Base-by-base conservation (phyloP, 1,140 invertebrate species). In the Hyphantria cunea region DNA sequence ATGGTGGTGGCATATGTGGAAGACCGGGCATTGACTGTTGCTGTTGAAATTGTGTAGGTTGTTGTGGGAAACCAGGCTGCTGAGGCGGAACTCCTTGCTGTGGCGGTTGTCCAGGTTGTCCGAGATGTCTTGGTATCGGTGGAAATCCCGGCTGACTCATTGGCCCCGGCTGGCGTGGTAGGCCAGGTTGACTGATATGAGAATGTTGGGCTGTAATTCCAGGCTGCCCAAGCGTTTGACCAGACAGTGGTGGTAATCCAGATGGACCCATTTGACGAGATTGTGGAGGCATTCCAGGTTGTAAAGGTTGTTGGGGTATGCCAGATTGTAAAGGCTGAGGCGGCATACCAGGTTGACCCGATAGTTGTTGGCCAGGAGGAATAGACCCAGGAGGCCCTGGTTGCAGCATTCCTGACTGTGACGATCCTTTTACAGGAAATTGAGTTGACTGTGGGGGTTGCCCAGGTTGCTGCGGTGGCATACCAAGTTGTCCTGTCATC, bases 1-100 rank as follows among this genome's bases (percentile, higher is more conserved):
- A 51, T 0, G 84, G 83, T 8, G 83, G 80, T 0, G 83, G 82
- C 84, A 87, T 84, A 34, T 83, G 80, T 42, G 84, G 85, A 45
- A 84, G 66, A 25, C 78, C 80, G 10, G 74, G 61, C 68, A 83
- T 70, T 5, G 78, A 50, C 14, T 72, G 70, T 17, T 58, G 73
- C 55, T 80, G 79, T 15, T 70, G 70, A 31, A 11, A 66, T 66
- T 74, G 60, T 0, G 74, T 75, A 9, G 78, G 69, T 13, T 82
- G 74, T 6, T 68, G 56, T 31, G 52, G 53, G 14, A 54, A 42
- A 15, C 59, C 48, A 44, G 68, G 49, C 48, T 64, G 60, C 37
- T 39, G 37, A 39, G 37, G 37, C 37, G 37, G 37, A 9, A 39
- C 3, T n/a, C 37, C 37, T 10, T 39, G 66, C 66, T 80, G 78